Conservation (phyloP, 2,797 vertebrate genomes). For the Erethizon dorsatum region DNA sequence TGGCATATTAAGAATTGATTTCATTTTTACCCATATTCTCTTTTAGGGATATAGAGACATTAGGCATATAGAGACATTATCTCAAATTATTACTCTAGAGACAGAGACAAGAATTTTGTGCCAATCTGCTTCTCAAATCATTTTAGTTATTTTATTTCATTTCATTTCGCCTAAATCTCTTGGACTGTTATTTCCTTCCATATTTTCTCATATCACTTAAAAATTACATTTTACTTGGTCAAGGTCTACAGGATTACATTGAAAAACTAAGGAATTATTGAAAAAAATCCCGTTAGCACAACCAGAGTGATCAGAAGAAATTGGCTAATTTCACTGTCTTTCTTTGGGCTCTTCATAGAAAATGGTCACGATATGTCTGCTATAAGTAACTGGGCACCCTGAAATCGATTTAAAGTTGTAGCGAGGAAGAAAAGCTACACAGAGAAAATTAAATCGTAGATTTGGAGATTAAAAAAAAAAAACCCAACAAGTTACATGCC, state of each 20-base stretch:
- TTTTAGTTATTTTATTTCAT: slow-evolving; percentile 81
- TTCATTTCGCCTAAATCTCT: slow-evolving; percentile 81
- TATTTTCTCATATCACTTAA: slow-evolving; percentile 84
- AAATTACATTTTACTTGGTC: slow-evolving; percentile 83
- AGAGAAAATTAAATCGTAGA: slow-evolving; percentile 73
- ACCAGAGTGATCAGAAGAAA: slow-evolving; percentile 78
- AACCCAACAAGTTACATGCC: not conserved
- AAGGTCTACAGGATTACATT: slow-evolving; percentile 70
- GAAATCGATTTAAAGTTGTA: slow-evolving; percentile 79
- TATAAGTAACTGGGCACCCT: slow-evolving; percentile 62
- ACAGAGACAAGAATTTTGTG: slow-evolving; percentile 74
- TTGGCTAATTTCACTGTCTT: slow-evolving; percentile 82
- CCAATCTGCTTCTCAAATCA: slow-evolving; percentile 75
- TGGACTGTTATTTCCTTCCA: slow-evolving; percentile 70
- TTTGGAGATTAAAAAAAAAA: slow-evolving; percentile 43
- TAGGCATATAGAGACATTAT: slow-evolving; percentile 79
- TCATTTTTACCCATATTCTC: slow-evolving; percentile 69
- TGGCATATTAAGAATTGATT: slow-evolving; percentile 7
- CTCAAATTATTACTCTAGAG: slow-evolving; percentile 79
- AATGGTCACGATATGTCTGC: slow-evolving; percentile 75
- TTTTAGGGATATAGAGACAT: slow-evolving; percentile 75
- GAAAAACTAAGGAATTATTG: slow-evolving; percentile 79
- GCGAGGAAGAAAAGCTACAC: slow-evolving; percentile 24
- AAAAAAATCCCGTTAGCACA: slow-evolving; percentile 76
- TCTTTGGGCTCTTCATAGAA: slow-evolving; percentile 79